Percentiles rank a stretch among this genome's conserved stretches.
These are phyloP conservation scores for Nautilus pompilius DNA, from an alignment of 1,140 invertebrate species.

Conservation along the genomic window DNA sequence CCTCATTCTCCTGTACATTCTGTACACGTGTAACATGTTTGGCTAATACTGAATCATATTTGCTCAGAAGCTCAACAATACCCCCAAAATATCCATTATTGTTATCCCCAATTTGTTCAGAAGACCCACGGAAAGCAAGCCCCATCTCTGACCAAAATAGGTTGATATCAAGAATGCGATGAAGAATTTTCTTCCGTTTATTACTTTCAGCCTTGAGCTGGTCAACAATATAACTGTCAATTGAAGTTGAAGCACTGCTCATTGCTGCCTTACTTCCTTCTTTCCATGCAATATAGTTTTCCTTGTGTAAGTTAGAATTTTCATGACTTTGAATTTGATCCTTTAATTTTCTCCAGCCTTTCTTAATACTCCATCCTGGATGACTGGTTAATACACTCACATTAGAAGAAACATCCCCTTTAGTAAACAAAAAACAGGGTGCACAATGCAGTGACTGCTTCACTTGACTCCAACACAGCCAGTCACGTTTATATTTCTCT, in stretches of 20 bases:
- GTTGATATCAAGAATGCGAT: neutral
- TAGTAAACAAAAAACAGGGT: neutral
- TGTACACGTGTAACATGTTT: neutral
- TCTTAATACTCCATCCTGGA: neutral
- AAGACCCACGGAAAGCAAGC: neutral
- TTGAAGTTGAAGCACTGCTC: neutral
- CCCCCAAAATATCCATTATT: neutral
- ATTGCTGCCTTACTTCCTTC: neutral
- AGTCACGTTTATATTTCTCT: neutral
- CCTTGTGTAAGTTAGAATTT: neutral
- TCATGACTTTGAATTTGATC: neutral
- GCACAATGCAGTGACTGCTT: neutral
- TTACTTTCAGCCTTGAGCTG: neutral
- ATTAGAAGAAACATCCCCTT: neutral
- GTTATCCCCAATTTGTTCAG: neutral
- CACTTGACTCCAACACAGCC: neutral
- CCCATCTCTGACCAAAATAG: neutral
- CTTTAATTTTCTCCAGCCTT: neutral
- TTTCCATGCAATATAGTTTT: neutral
- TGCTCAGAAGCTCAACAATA: neutral
- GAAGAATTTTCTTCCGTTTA: neutral
- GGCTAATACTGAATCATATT: neutral
- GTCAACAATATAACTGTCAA: neutral
- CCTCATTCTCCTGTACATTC: neutral
- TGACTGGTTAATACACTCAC: neutral